phyloP scores from a whole-genome alignment of 1,140 invertebrate species.

The Ridgeia piscesae region DNA sequence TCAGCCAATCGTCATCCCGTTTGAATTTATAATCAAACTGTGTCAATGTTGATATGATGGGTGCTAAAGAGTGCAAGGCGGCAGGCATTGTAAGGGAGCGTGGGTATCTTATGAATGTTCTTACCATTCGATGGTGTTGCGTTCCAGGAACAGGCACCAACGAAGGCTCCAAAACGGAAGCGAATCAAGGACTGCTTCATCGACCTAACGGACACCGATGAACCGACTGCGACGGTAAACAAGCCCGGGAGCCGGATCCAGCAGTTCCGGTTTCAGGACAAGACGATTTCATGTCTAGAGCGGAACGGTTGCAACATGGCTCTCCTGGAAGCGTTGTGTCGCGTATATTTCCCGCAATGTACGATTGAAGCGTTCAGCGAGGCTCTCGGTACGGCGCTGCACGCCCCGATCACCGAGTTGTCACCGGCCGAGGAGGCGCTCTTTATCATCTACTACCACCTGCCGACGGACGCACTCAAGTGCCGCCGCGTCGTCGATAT shows the following conservation, averaged over 20 bases:
- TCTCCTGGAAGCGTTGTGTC: conserved; percentile 12
- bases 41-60: too few relatives aligned
- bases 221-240: not conserved
- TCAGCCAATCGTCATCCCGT: too few relatives aligned
- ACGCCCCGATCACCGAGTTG: not conserved
- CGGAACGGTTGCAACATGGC: not conserved
- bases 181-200: not conserved
- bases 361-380: conserved; percentile 8
- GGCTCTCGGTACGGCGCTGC: not conserved
- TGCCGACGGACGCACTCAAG: not conserved
- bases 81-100: not conserved
- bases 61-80: not conserved
- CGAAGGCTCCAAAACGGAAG: not conserved
- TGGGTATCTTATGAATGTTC: not conserved
- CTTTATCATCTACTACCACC: conserved; percentile 9
- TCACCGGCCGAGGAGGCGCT: not conserved
- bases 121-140: not conserved
- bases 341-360: conserved; percentile 8
- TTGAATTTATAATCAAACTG: too few relatives aligned
- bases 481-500: not conserved
- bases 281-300: conserved; percentile 11
- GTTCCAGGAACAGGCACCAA: not conserved
- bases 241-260: not conserved
- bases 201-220: not conserved
- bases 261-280: not conserved